Percentiles rank a stretch among this genome's conserved stretches.
These are phyloP conservation scores for Lasioglossum lativentre DNA, from an alignment of 2,888 invertebrate species.

Conservation along the genomic window DNA sequence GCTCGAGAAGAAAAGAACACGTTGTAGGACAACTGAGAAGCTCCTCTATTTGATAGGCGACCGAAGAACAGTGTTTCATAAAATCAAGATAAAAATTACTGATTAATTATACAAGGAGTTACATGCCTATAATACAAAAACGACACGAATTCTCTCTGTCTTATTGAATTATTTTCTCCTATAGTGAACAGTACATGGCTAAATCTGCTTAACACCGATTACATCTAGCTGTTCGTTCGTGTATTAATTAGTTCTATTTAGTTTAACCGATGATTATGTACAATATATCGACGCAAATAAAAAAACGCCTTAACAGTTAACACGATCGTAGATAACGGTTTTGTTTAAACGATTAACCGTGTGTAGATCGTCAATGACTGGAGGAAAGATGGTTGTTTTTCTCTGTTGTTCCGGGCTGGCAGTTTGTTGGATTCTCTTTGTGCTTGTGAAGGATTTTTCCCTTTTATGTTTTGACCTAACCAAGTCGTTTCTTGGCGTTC, in stretches of 20 bases:
- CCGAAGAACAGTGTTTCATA: not conserved
- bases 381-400: slow-evolving; percentile 37
- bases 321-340: slow-evolving; percentile 3
- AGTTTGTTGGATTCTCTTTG: slow-evolving; percentile 51
- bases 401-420: slow-evolving; percentile 59
- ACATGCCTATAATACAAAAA: not conserved
- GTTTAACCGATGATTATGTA: slow-evolving; percentile 65
- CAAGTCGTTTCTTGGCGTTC: not conserved
- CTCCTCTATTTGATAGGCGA: slow-evolving; percentile 26
- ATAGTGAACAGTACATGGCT: slow-evolving; percentile 37
- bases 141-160: not conserved
- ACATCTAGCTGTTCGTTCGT: slow-evolving; percentile 36
- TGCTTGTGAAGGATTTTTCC: not conserved
- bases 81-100: not conserved
- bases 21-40: slow-evolving; percentile 19
- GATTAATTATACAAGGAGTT: not conserved
- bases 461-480: not conserved
- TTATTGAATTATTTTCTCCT: slow-evolving; percentile 25
- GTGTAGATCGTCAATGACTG: slow-evolving; percentile 20
- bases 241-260: slow-evolving; percentile 59
- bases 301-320: slow-evolving; percentile 37
- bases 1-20: not conserved
- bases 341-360: not conserved
- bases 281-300: slow-evolving; percentile 56
- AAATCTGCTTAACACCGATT: slow-evolving; percentile 34